Evolutionary conservation across 2,113 vertebrate species (phyloP).

Genomic region (Etheostoma spectabile): DNA sequence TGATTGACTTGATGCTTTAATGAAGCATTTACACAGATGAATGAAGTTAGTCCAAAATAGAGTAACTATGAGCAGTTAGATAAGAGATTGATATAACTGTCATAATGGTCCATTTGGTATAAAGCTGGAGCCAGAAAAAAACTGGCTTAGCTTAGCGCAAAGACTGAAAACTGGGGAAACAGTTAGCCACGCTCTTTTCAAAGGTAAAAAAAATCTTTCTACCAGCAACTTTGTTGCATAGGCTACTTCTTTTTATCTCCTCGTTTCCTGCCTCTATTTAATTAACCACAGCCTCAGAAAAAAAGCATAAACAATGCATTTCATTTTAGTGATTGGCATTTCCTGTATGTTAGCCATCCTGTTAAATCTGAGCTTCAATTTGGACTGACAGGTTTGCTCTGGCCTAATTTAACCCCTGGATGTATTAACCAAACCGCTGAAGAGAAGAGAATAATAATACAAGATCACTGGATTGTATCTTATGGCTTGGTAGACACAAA

Average conservation of each 20-base stretch:
- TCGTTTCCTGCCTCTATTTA: background rate
- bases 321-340: background rate
- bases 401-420: background rate
- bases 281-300: no score
- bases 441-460: background rate
- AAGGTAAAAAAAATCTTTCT: background rate
- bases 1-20: conserved; percentile 1
- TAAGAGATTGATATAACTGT: background rate
- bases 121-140: background rate
- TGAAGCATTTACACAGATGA: background rate
- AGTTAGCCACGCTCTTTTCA: background rate
- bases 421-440: background rate
- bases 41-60: background rate
- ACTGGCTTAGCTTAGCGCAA: background rate
- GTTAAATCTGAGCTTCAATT: background rate
- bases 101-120: background rate
- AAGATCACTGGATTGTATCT: background rate
- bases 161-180: background rate
- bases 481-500: background rate
- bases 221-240: background rate
- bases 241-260: background rate
- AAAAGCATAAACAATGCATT: background rate
- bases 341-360: background rate
- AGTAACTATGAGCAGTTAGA: background rate
- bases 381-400: background rate